phyloP scores from a whole-genome alignment of 2,113 vertebrate species.

The Hirundichthys speculiger region DNA sequence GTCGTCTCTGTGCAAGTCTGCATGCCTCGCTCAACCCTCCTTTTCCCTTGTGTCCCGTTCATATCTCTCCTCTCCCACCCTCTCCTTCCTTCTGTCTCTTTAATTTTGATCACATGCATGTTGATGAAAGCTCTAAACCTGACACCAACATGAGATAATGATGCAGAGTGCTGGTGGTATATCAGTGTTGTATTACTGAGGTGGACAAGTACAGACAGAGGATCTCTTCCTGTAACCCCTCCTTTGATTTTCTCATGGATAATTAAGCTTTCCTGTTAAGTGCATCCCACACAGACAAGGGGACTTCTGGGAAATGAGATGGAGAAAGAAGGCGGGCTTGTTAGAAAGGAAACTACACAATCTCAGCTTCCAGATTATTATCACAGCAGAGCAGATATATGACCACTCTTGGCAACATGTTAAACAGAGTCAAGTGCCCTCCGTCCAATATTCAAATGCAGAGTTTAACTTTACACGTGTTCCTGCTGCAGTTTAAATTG shows the following conservation, averaged over 20 bases:
- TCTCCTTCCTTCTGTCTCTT: not conserved
- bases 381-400: not conserved
- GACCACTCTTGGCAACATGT: not conserved
- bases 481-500: no score
- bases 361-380: slow-evolving; percentile 11
- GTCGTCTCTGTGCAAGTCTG: no score
- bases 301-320: slow-evolving; percentile 63
- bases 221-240: not conserved
- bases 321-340: not conserved
- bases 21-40: not conserved
- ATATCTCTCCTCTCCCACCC: no score
- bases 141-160: not conserved
- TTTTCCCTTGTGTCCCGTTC: not conserved
- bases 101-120: not conserved
- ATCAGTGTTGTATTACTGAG: slow-evolving; percentile 9
- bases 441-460: no score
- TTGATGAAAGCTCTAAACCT: not conserved
- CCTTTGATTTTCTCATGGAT: slow-evolving; percentile 27
- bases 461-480: no score
- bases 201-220: slow-evolving; percentile 9
- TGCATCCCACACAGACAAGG: slow-evolving; percentile 39
- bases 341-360: slow-evolving; percentile 35
- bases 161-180: slow-evolving; percentile 1
- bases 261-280: slow-evolving; percentile 50
- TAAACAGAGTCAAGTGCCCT: no score